A percentile compares a stretch with the other conserved stretches of the same genome.
These are phyloP conservation scores for Pelecanus crispus DNA, from an alignment of 2,113 vertebrate genomes.

Conservation along the genomic window DNA sequence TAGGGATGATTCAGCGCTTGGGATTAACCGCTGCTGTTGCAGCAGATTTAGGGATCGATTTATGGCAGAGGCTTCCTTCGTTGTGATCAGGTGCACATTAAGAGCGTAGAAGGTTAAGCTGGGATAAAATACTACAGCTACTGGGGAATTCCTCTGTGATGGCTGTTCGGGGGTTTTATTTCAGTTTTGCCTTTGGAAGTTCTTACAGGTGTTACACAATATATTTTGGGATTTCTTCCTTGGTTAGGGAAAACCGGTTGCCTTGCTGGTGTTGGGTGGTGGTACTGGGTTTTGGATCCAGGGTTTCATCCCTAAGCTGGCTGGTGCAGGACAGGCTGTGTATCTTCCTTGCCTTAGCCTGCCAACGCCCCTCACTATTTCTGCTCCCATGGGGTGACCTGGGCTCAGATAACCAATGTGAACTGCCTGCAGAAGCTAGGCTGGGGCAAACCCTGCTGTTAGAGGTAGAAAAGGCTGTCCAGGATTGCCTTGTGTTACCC, in stretches of 20 bases:
- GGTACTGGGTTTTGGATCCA: neutral
- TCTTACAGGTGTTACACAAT: neutral
- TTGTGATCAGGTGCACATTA: neutral
- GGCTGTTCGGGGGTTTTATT: neutral
- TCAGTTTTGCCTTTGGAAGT: neutral
- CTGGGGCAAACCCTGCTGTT: neutral
- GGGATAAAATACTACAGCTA: neutral
- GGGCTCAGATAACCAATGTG: neutral
- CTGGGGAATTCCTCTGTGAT: neutral
- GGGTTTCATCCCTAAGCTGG: neutral
- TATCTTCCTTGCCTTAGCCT: neutral
- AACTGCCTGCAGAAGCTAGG: neutral
- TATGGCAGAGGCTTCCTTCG: neutral
- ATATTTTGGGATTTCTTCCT: neutral
- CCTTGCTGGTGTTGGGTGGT: neutral
- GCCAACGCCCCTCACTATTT: neutral
- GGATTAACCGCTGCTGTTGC: neutral
- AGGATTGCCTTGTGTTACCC: neutral
- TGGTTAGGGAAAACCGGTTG: neutral
- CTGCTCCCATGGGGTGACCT: neutral
- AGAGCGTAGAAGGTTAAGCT: neutral
- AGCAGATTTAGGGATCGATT: slow-evolving; percentile 13
- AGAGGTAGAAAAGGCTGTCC: neutral
- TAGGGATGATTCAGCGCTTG: neutral
- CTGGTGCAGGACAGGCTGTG: neutral